phyloP scores from a whole-genome alignment of 1,140 invertebrate species.

The Heliconius hermathena region DNA sequence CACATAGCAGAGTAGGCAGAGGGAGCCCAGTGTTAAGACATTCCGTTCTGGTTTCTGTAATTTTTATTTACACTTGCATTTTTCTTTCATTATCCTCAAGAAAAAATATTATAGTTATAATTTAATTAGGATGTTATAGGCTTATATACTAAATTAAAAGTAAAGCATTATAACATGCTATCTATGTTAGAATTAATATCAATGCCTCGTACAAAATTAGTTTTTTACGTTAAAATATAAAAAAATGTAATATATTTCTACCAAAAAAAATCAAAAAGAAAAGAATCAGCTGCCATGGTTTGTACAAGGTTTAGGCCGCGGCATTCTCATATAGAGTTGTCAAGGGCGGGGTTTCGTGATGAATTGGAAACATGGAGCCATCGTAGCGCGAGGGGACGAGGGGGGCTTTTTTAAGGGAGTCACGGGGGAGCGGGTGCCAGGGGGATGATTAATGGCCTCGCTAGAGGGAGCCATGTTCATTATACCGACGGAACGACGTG shows the following conservation, averaged over 20 bases:
- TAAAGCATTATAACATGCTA: no score
- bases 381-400: slow-evolving; percentile 57
- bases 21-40: no score
- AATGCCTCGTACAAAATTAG: neutral
- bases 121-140: no score
- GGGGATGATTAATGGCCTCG: slow-evolving; percentile 73
- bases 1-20: no score
- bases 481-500: slow-evolving; percentile 77
- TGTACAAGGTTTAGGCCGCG: slow-evolving; percentile 52
- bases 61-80: no score
- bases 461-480: slow-evolving; percentile 80
- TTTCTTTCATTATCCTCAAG: no score
- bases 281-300: slow-evolving; percentile 41
- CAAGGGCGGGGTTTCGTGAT: slow-evolving; percentile 81
- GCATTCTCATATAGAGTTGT: slow-evolving; percentile 81
- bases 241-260: neutral
- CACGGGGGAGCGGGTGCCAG: slow-evolving; percentile 43
- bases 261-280: slow-evolving; percentile 39
- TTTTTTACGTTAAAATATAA: neutral
- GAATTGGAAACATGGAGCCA: slow-evolving; percentile 78
- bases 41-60: no score
- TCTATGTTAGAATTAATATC: no score
- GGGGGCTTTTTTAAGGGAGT: slow-evolving; percentile 66
- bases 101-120: no score
- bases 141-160: no score